Conservation (phyloP, 1,140 invertebrate genomes). For the Drosophila watanabei region DNA sequence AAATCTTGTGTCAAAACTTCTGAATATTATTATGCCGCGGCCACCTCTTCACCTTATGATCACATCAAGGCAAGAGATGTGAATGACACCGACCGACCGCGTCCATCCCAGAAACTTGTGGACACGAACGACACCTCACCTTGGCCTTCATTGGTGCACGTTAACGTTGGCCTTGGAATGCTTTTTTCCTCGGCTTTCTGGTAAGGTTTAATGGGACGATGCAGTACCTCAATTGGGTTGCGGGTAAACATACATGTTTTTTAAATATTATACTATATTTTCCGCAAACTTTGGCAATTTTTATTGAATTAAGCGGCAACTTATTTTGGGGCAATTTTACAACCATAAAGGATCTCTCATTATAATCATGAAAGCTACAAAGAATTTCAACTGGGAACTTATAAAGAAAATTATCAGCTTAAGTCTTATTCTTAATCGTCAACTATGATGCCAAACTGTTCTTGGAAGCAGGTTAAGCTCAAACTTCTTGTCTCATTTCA, state of each 20-base stretch:
- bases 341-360: not conserved
- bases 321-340: not conserved
- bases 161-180: constrained; percentile 13
- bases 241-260: not conserved
- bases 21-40: constrained; percentile 1
- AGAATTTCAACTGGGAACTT: not conserved
- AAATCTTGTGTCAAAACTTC: not conserved
- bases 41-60: constrained; percentile 4
- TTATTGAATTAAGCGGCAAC: not conserved
- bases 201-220: constrained; percentile 8
- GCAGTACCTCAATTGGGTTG: not conserved
- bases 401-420: not conserved
- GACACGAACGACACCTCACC: constrained; percentile 9
- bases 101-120: constrained; percentile 9
- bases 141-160: constrained; percentile 14
- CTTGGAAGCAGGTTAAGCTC: not conserved
- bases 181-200: constrained; percentile 1
- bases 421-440: not conserved
- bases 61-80: not conserved
- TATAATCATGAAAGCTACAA: not conserved
- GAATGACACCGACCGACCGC: constrained; percentile 11
- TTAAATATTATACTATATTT: constrained; percentile 1
- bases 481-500: not conserved
- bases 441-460: not conserved
- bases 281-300: not conserved